These are phyloP conservation scores for Caenorhabditis afra DNA, from an alignment of 2,888 invertebrate genomes.

Conservation along the genomic window DNA sequence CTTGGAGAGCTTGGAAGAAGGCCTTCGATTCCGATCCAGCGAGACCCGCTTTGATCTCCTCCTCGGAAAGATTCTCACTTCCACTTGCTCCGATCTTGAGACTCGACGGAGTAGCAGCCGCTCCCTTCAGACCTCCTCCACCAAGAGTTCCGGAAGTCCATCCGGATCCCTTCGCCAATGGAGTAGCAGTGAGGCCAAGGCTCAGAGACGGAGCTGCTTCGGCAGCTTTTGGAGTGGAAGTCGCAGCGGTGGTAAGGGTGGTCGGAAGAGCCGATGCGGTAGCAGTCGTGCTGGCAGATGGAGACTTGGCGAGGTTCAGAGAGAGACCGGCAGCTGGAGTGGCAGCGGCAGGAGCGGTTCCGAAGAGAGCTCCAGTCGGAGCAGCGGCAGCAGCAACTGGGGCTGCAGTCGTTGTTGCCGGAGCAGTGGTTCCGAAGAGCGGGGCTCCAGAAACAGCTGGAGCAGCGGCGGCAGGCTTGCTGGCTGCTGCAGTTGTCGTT, in stretches of 20 bases:
- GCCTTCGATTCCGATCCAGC: constrained; percentile 50
- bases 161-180: constrained; percentile 49
- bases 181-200: constrained; percentile 29
- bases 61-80: constrained; percentile 52
- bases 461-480: constrained; percentile 3
- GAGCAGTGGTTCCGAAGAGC: constrained; percentile 8
- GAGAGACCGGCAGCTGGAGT: constrained; percentile 2
- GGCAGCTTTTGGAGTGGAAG: constrained; percentile 29
- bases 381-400: constrained; percentile 4
- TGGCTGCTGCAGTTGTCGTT: constrained; percentile 2
- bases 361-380: constrained; percentile 14
- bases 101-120: constrained; percentile 11
- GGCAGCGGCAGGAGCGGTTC: constrained; percentile 9
- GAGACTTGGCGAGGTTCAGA: not conserved
- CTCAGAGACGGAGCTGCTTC: constrained; percentile 8
- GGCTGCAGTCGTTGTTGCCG: not conserved
- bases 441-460: constrained; percentile 2
- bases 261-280: constrained; percentile 14
- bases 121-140: constrained; percentile 49
- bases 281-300: constrained; percentile 3
- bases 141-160: constrained; percentile 52
- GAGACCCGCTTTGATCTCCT: constrained; percentile 58
- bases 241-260: not conserved
- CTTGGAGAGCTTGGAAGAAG: constrained; percentile 54
- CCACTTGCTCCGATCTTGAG: constrained; percentile 58